Conservation (phyloP, 1,140 invertebrate genomes). For the Drosophila kurseongensis region DNA sequence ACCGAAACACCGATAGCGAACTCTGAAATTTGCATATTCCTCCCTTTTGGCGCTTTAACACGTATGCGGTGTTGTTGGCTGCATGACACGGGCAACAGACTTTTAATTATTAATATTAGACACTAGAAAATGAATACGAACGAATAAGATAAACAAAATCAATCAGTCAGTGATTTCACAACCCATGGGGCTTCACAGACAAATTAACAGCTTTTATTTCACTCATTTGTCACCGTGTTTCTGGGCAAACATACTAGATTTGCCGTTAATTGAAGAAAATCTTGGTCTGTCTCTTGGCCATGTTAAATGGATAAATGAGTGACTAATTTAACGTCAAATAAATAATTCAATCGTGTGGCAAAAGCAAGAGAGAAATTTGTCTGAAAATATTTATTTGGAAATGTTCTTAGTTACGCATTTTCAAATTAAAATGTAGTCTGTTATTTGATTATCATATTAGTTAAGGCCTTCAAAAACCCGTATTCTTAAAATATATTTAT, state of each 20-base stretch:
- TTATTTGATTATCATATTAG: background rate
- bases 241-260: constrained; percentile 28
- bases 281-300: constrained; percentile 16
- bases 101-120: constrained; percentile 76
- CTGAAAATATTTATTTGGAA: background rate
- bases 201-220: constrained; percentile 68
- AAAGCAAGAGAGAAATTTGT: constrained; percentile 3
- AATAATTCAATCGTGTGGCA: background rate
- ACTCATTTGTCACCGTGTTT: constrained; percentile 35
- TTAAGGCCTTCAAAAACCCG: background rate
- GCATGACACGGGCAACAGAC: constrained; percentile 37
- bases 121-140: constrained; percentile 57
- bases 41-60: constrained; percentile 64
- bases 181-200: constrained; percentile 31
- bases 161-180: constrained; percentile 65
- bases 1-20: constrained; percentile 43
- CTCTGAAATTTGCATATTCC: constrained; percentile 67
- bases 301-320: constrained; percentile 44
- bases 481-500: background rate
- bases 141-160: constrained; percentile 59
- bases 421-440: background rate
- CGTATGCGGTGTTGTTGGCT: constrained; percentile 25
- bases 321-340: constrained; percentile 28
- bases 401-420: background rate
- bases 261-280: constrained; percentile 56